Evolutionary conservation across 2,113 vertebrate genomes (phyloP), one percentile per base, ranked within the genome.

Genomic region (Epinephelus cyanopodus): DNA sequence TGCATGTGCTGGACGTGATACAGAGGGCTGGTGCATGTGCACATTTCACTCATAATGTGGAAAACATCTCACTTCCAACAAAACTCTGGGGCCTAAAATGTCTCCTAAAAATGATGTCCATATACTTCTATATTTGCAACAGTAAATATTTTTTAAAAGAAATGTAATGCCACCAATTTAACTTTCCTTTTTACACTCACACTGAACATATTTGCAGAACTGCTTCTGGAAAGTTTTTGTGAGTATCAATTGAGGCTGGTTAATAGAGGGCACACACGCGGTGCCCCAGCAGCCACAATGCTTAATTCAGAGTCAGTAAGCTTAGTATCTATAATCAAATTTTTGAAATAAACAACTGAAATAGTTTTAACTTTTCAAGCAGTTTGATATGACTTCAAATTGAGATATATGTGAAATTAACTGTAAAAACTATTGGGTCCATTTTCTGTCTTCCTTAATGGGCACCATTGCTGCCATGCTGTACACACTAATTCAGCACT

Each of bases 201-300:
- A 45, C 9, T 12, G 11, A 45, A 12, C 8, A 3, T 11, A 45
- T 45, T 3, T 45, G 11, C 42, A 45, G 11, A 42, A 42, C 42
- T 45, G 42, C 42, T 45, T 12, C 42, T 45, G 1, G 42, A 12
- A 12, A 45, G 42, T 45, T 45, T 45, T 45, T 45, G 42, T 45
- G 42, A 12, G 42, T 45, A 45, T 45, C 42, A 45, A 10, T 45
- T 11, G 11, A 45, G 42, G 42, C 42, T 45, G 42, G 42, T 45
- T 45, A 45, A 45, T 45, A 9, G 42, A 45, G 42, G 33, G 42
- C 11, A 12, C 42, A 45, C 11, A 11, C 12, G 42, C 42, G 42
- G 42, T 45, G 42, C 42, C 42, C 42, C 42, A 45, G 11, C 23
- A 52, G 69, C 21, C 37, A 61, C 60, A 56, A 79, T 69, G 48